Percentiles rank a stretch among this genome's conserved stretches.
phyloP scores from a whole-genome alignment of 92 coral and sea anemone species.

The Bergia sp. region DNA sequence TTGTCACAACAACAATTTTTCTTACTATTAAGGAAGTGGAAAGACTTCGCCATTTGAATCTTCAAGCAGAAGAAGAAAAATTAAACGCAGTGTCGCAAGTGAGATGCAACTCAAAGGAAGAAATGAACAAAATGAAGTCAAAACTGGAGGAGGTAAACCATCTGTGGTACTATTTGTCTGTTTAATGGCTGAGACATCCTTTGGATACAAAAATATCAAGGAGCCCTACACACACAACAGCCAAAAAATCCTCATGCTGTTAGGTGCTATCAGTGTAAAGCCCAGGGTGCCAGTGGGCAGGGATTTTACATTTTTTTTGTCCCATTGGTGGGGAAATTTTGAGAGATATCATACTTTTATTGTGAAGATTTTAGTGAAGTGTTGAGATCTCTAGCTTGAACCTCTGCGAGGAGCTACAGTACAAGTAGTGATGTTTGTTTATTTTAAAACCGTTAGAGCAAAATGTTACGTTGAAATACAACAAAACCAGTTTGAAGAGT shows the following conservation, averaged over 20 bases:
- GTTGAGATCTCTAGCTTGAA: no score
- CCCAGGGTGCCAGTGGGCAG: no score
- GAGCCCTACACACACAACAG: no score
- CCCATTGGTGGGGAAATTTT: no score
- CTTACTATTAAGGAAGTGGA: conserved; percentile 75
- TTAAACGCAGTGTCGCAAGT: conserved; percentile 75
- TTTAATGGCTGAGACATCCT: not conserved
- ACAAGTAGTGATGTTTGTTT: no score
- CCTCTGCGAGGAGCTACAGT: no score
- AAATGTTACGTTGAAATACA: not conserved
- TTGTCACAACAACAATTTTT: not conserved
- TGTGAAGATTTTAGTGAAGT: no score
- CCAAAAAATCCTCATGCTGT: no score
- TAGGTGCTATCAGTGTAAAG: no score
- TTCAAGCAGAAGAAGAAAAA: conserved; percentile 89
- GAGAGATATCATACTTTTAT: no score
- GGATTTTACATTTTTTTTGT: no score
- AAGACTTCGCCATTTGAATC: conserved; percentile 73
- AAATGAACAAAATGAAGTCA: conserved; percentile 75
- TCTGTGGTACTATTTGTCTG: no score
- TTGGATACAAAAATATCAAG: not conserved
- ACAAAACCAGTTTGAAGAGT: not conserved
- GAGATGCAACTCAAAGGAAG: conserved; percentile 76
- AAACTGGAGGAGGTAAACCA: conserved; percentile 80
- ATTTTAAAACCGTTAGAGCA: not conserved